These are phyloP conservation scores for Ianthella basta DNA, from an alignment of 37 sponge, comb jelly and placozoan genomes.

Conservation along the genomic window DNA sequence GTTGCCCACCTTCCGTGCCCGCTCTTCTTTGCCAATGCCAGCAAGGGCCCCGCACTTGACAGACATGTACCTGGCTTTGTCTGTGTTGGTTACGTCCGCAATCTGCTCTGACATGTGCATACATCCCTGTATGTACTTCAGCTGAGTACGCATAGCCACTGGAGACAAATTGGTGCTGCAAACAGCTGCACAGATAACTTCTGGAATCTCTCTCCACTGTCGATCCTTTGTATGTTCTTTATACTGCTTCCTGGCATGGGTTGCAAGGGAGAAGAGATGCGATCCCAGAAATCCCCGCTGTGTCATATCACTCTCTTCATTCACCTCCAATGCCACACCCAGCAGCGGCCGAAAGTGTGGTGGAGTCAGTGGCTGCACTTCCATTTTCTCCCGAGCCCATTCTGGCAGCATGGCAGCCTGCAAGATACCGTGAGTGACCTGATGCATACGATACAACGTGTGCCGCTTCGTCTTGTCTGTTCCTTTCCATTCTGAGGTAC, in stretches of 20 bases:
- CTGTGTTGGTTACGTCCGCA: not conserved
- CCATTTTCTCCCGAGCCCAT: too few species aligned
- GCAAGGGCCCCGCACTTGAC: not conserved
- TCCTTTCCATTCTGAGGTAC: not conserved
- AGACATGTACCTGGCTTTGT: not conserved
- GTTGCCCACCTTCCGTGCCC: not conserved
- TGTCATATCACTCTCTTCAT: not conserved
- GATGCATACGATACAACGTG: not conserved
- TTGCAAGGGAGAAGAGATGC: conserved; percentile 3
- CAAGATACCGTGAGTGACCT: too few species aligned
- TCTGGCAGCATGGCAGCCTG: too few species aligned
- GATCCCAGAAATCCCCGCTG: not conserved
- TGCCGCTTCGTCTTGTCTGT: not conserved
- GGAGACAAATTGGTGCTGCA: not conserved
- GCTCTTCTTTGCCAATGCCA: not conserved
- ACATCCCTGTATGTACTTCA: not conserved
- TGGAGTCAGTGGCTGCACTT: too few species aligned
- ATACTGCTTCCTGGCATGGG: not conserved
- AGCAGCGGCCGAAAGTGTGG: too few species aligned
- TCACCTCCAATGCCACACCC: not conserved
- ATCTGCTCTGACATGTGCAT: not conserved
- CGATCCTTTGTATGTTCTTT: not conserved
- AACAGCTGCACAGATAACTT: not conserved
- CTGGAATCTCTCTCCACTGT: conserved; percentile 18
- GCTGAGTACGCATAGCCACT: too few species aligned